phyloP scores from a whole-genome alignment of 2,113 vertebrate genomes.

The Halcyon malimbica region DNA sequence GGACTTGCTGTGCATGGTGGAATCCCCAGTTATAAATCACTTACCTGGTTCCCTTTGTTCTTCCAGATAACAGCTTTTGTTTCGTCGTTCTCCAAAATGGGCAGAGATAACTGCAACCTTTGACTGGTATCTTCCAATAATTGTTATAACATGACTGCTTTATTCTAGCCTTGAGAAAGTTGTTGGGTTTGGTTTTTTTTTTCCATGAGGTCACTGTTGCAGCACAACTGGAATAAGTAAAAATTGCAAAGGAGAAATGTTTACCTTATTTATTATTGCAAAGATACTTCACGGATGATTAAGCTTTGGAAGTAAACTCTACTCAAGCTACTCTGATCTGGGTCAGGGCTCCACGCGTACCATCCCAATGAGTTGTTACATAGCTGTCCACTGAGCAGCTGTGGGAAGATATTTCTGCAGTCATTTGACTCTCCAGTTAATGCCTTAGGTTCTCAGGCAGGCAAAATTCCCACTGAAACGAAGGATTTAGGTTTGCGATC shows the following conservation, averaged over 20 bases:
- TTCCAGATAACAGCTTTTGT: neutral
- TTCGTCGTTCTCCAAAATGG: neutral
- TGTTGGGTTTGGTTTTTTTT: neutral
- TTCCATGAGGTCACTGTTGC: neutral
- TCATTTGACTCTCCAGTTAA: neutral
- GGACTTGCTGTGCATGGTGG: fast-evolving
- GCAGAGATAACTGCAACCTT: neutral
- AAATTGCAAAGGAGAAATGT: neutral
- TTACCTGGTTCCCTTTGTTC: neutral
- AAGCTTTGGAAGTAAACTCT: neutral
- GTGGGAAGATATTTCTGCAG: neutral
- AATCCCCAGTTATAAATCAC: neutral
- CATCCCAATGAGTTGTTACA: fast-evolving
- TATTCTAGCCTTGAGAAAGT: neutral
- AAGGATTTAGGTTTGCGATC: neutral
- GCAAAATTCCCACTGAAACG: neutral
- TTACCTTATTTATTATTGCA: neutral
- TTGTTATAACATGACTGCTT: neutral
- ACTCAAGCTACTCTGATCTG: neutral
- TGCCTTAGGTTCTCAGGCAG: neutral
- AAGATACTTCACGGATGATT: neutral
- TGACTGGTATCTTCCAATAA: neutral
- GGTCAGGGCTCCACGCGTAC: neutral
- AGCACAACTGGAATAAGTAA: neutral
- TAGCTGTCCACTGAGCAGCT: fast-evolving